These are phyloP conservation scores for Drosophila kikkawai DNA, from an alignment of 1,140 invertebrate species.

Conservation along the genomic window DNA sequence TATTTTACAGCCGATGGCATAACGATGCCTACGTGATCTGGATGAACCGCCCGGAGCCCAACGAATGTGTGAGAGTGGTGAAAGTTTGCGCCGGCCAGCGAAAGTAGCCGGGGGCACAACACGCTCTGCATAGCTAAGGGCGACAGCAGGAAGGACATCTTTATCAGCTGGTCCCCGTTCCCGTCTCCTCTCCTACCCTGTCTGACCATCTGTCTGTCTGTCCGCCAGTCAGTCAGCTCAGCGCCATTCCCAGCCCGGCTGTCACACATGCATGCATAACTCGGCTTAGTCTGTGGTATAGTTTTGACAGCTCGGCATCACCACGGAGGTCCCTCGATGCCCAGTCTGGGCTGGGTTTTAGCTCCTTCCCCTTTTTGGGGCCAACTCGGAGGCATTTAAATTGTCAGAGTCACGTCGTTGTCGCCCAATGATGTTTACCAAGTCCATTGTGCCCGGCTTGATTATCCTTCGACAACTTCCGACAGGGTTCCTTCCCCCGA, in stretches of 20 bases:
- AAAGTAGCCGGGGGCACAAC: slow-evolving; percentile 68
- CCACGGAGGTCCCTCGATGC: slow-evolving; percentile 13
- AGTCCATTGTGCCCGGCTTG: slow-evolving; percentile 64
- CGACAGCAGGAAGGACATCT: slow-evolving; percentile 72
- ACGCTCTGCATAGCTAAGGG: slow-evolving; percentile 69
- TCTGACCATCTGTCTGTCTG: background rate
- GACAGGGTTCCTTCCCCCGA: slow-evolving; percentile 2
- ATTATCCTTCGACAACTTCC: slow-evolving; percentile 43
- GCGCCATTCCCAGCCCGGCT: slow-evolving; percentile 2
- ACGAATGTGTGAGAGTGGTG: slow-evolving; percentile 59
- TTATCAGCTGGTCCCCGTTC: slow-evolving; percentile 59
- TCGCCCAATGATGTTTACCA: slow-evolving; percentile 66
- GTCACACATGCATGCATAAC: slow-evolving; percentile 62
- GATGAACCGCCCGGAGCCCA: slow-evolving; percentile 60
- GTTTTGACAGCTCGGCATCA: slow-evolving; percentile 70
- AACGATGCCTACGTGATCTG: slow-evolving; percentile 79
- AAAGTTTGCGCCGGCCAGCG: slow-evolving; percentile 73
- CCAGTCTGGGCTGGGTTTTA: background rate
- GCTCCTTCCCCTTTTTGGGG: slow-evolving; percentile 5
- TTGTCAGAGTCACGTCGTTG: slow-evolving; percentile 68
- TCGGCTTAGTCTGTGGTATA: slow-evolving; percentile 74
- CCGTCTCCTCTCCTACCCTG: background rate
- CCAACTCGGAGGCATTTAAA: slow-evolving; percentile 56
- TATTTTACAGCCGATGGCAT: slow-evolving; percentile 58
- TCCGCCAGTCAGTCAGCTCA: background rate